Evolutionary conservation across 2,888 invertebrate genomes (phyloP), one percentile per base, ranked within the genome.

Genomic region (Coecobrya sp.): DNA sequence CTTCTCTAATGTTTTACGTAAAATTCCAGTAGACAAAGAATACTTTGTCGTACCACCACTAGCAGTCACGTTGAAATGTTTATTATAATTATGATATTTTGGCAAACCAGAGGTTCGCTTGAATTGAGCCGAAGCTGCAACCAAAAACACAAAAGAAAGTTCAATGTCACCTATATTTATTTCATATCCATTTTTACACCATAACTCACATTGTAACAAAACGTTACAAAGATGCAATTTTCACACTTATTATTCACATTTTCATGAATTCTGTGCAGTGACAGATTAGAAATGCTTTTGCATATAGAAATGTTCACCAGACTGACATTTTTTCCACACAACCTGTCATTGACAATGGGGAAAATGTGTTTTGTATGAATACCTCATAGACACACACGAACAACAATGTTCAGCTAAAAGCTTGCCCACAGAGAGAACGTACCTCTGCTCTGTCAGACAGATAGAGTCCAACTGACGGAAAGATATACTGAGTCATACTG

Each of bases 361-460:
- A 73, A n/a, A 73, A 73, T 8, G 42, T 73, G 70, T 36, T n/a
- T 42, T 36, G n/a, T 22, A 19, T n/a, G 0, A n/a, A 30, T 2
- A 36, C 2, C 36, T 2, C 36, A 36, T 7, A 70, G 25, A 30
- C 30, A 68, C 68, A 30, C 45, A 30, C 36, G 16, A 59, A 59
- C 59, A 27, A 79, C 7, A n/a, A 2, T 49, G 2, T 70, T 5
- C n/a, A 70, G 10, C 3, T 30, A 7, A 70, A 7, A 8, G 16
- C 4, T 16, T 70, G 70, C 70, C n/a, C n/a, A 42, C 70, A 73
- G 19, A 30, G n/a, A n/a, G n/a, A n/a, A 42, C 70, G 70, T 42
- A 89, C 84, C 55, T 89, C 85, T 90, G 90, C 90, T 85, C 85
- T 86, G 85, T 62, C 85, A 90, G 90, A 90, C 73, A 59, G 76